Percentiles rank a stretch among this genome's conserved stretches.
phyloP scores from a whole-genome alignment of 2,888 invertebrate genomes.

The Synergus umbraculus region DNA sequence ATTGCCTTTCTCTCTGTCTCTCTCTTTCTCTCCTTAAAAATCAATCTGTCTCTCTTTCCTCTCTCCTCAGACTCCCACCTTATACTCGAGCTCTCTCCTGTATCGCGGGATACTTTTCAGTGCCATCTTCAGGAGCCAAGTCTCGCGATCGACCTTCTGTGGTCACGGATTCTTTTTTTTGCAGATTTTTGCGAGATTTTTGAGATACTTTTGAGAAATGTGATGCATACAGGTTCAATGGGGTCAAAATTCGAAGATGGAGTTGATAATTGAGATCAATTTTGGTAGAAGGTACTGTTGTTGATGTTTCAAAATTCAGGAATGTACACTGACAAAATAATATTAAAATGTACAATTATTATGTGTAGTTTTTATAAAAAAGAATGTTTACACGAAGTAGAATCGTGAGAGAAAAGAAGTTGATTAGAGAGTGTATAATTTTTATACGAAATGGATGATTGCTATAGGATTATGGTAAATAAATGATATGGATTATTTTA shows the following conservation, averaged over 20 bases:
- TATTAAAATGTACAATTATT: no score
- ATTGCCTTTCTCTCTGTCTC: conserved; percentile 52
- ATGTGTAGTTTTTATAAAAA: no score
- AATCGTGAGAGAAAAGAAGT: no score
- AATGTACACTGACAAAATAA: background rate
- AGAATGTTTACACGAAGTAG: no score
- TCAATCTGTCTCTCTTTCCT: conserved; percentile 62
- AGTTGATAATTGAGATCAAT: background rate
- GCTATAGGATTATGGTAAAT: background rate
- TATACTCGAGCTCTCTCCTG: conserved; percentile 46
- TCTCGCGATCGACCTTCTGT: conserved; percentile 51
- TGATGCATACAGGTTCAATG: background rate
- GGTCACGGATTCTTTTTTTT: conserved; percentile 45
- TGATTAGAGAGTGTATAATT: no score
- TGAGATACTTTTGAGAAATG: background rate
- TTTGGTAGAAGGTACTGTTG: background rate
- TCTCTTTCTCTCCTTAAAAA: conserved; percentile 42
- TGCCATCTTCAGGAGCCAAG: conserved; percentile 49
- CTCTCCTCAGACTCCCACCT: conserved; percentile 55
- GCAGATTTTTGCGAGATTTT: background rate
- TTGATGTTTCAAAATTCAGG: background rate
- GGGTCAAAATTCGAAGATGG: background rate
- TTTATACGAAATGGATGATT: no score
- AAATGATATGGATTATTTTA: background rate
- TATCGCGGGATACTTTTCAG: conserved; percentile 47